Evolutionary conservation across 2,888 invertebrate genomes (phyloP), one percentile per base, ranked within the genome.

Genomic region (Teleogryllus oceanicus): DNA sequence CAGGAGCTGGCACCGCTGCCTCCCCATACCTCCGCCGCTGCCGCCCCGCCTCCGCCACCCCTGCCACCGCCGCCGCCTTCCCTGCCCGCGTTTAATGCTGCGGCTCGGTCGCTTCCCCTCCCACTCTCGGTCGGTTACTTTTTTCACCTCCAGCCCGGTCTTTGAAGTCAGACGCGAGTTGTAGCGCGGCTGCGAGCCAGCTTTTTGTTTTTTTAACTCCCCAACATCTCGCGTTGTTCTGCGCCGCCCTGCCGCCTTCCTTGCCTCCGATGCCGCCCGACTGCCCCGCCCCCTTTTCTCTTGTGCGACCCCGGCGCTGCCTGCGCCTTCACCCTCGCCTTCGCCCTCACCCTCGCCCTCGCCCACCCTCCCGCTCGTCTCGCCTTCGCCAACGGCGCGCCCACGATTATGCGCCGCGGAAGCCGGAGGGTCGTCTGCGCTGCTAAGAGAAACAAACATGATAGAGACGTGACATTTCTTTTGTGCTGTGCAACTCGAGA

Each of bases 151-250:
- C 16, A 62, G 62, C 62, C 62, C n/a, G 62, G 62, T 62, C 62
- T 62, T 62, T 62, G 62, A 62, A 62, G 62, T 62, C 62, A 62
- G 62, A 62, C 62, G 62, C 62, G 62, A 62, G 62, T 62, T 62
- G 62, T 62, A 62, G 62, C 62, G n/a, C 62, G 16, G 16, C 62
- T 62, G 16, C n/a, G 62, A 62, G 62, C 16, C n/a, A 18, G 62
- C 62, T 62, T 62, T 62, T 62, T 62, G 13, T 62, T 62, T 62
- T 62, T 62, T 62, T 62, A n/a, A 18, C n/a, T 62, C n/a, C n/a
- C n/a, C 13, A 18, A 62, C 62, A 62, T 62, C 62, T 13, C 16
- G 62, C 62, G 62, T 62, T 62, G 62, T 62, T 13, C n/a, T 62
- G 62, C n/a, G 62, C 62, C 62, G n/a, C n/a, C n/a, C 62, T 62